Evolutionary conservation across 2,797 vertebrate genomes (phyloP).

Genomic region (Liparis tanakae): DNA sequence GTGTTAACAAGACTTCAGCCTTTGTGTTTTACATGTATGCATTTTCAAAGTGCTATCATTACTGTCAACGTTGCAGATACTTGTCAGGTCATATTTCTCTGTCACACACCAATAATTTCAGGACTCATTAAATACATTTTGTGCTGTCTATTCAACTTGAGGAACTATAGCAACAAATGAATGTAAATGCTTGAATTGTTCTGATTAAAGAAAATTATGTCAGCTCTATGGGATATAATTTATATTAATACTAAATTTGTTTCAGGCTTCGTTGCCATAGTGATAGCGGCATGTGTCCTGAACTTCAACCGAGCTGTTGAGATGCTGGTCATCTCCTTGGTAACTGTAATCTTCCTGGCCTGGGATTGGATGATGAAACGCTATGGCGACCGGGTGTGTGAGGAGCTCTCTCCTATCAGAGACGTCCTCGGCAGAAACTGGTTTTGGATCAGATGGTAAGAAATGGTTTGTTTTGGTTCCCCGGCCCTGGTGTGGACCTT

Average conservation of each 20-base stretch:
- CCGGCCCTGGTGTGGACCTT: background rate
- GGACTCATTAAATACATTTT: background rate
- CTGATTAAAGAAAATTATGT: constrained; percentile 1
- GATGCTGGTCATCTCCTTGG: constrained; percentile 83
- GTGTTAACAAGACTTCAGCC: background rate
- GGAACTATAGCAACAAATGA: background rate
- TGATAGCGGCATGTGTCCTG: constrained; percentile 84
- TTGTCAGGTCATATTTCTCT: background rate
- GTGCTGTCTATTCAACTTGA: background rate
- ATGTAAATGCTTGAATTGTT: background rate
- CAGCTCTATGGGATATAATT: constrained; percentile 19
- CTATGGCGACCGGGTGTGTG: constrained; percentile 78
- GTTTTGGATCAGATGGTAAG: constrained; percentile 89
- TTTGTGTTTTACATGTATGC: background rate
- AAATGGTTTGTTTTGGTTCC: constrained; percentile 25
- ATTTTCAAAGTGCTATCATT: constrained; percentile 1
- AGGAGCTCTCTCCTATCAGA: constrained; percentile 70
- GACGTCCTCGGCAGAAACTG: constrained; percentile 73
- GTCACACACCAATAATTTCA: background rate
- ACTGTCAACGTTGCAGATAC: background rate
- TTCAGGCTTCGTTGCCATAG: constrained; percentile 81
- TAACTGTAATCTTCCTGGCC: constrained; percentile 81
- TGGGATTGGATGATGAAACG: constrained; percentile 86
- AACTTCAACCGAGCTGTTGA: constrained; percentile 86
- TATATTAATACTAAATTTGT: constrained; percentile 35